A percentile compares a stretch with the other conserved stretches of the same genome.
phyloP scores from a whole-genome alignment of 2,888 invertebrate species.

The Pantelozetes paolii region DNA sequence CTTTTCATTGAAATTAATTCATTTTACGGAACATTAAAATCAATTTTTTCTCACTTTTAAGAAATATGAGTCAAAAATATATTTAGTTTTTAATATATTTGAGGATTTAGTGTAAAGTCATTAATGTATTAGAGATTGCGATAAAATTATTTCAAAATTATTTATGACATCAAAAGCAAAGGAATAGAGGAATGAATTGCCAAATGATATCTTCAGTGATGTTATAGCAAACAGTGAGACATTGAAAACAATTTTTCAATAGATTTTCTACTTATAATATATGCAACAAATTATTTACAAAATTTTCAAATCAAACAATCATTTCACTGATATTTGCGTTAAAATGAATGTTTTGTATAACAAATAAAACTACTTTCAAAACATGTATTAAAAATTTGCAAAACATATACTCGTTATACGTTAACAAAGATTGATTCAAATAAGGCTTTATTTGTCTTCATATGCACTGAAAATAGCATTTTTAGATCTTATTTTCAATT shows the following conservation, averaged over 20 bases:
- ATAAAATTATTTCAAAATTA: too few relatives aligned
- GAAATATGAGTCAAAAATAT: background rate
- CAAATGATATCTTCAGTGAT: background rate
- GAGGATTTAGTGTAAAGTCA: background rate
- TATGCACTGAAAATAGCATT: background rate
- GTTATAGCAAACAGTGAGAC: background rate
- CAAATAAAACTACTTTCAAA: background rate
- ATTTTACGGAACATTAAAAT: background rate
- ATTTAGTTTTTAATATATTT: too few relatives aligned
- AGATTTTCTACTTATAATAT: background rate
- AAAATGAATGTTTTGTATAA: background rate
- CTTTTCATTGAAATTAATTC: background rate
- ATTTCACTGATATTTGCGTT: background rate
- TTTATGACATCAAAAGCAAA: too few relatives aligned
- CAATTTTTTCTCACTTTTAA: background rate
- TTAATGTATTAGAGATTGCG: too few relatives aligned
- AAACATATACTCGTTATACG: background rate
- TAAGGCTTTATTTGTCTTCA: background rate
- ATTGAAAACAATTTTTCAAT: too few relatives aligned
- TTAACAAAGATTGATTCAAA: background rate
- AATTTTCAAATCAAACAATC: background rate
- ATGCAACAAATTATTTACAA: background rate
- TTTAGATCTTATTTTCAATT: background rate
- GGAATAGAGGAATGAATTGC: background rate
- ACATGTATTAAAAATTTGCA: background rate